phyloP scores from a whole-genome alignment of 2,888 invertebrate genomes.

The Drosophila borborema region DNA sequence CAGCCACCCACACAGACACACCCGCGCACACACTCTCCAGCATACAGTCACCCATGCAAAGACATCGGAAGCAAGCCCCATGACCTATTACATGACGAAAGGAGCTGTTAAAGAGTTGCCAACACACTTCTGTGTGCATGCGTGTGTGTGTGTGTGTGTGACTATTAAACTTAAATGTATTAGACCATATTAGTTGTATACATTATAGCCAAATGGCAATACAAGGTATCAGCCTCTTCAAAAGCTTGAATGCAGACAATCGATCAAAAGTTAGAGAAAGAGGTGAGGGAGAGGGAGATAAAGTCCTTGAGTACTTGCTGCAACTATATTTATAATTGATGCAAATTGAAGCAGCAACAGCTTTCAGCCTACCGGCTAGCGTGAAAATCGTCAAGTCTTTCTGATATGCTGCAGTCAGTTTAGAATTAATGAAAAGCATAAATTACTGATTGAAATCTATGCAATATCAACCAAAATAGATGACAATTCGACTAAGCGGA shows the following conservation, averaged over 20 bases:
- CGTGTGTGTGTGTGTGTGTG: slow-evolving; percentile 11
- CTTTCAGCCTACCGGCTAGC: not conserved
- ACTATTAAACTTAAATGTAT: slow-evolving; percentile 55
- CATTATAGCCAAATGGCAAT: slow-evolving; percentile 55
- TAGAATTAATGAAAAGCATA: slow-evolving; percentile 28
- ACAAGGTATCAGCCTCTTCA: slow-evolving; percentile 33
- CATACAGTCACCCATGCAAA: slow-evolving; percentile 21
- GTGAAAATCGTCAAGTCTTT: slow-evolving; percentile 24
- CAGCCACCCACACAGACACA: slow-evolving; percentile 35
- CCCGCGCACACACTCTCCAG: slow-evolving; percentile 19
- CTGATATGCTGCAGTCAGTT: slow-evolving; percentile 4
- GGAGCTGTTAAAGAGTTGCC: slow-evolving; percentile 70
- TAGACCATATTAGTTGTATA: slow-evolving; percentile 47
- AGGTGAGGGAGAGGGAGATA: not conserved
- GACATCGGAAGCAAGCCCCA: slow-evolving; percentile 46
- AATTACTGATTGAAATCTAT: slow-evolving; percentile 23
- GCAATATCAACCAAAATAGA: slow-evolving; percentile 12
- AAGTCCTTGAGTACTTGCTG: not conserved
- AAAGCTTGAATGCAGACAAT: slow-evolving; percentile 14
- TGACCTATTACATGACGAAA: slow-evolving; percentile 79
- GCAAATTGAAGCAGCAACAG: not conserved
- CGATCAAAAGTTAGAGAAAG: not conserved
- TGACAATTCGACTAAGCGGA: slow-evolving; percentile 1
- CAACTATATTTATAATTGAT: slow-evolving; percentile 33
- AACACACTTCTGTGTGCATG: slow-evolving; percentile 28